Evolutionary conservation across 1,140 invertebrate genomes (phyloP).

Genomic region (Pogonomyrmex californicus): DNA sequence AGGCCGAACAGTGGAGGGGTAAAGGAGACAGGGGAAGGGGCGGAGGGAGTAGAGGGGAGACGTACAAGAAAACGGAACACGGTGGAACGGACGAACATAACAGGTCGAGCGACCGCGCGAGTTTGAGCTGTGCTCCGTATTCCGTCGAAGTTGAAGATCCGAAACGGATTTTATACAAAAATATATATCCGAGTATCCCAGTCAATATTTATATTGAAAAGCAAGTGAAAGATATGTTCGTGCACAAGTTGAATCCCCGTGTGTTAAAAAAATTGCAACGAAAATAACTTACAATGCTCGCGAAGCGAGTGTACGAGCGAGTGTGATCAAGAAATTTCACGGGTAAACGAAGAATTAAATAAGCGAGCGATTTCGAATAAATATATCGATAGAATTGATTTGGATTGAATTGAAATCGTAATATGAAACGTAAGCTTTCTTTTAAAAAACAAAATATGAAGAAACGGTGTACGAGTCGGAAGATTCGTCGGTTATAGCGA

Average conservation of each 20-base stretch:
- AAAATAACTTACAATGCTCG: background rate
- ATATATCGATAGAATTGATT: background rate
- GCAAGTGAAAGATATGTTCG: slow-evolving; percentile 9
- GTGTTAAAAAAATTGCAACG: background rate
- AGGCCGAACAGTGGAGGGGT: slow-evolving; percentile 59
- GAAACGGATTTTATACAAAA: background rate
- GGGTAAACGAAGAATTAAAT: background rate
- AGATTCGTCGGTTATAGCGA: background rate
- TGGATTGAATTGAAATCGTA: background rate
- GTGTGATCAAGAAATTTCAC: slow-evolving; percentile 12
- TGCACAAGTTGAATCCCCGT: slow-evolving; percentile 4
- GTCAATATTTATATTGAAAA: slow-evolving; percentile 31
- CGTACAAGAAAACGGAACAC: slow-evolving; percentile 59
- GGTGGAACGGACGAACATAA: slow-evolving; percentile 63
- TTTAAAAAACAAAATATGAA: background rate
- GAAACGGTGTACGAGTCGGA: background rate
- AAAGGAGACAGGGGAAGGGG: slow-evolving; percentile 9
- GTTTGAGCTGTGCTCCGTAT: slow-evolving; percentile 26
- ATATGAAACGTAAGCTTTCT: background rate
- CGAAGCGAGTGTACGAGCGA: background rate
- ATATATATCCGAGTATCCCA: background rate
- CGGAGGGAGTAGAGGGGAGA: slow-evolving; percentile 22
- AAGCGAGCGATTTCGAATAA: background rate
- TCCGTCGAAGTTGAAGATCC: background rate
- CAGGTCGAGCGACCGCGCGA: slow-evolving; percentile 65